Base-by-base conservation (phyloP, 1,140 invertebrate genomes). In the Triops cancriformis region DNA sequence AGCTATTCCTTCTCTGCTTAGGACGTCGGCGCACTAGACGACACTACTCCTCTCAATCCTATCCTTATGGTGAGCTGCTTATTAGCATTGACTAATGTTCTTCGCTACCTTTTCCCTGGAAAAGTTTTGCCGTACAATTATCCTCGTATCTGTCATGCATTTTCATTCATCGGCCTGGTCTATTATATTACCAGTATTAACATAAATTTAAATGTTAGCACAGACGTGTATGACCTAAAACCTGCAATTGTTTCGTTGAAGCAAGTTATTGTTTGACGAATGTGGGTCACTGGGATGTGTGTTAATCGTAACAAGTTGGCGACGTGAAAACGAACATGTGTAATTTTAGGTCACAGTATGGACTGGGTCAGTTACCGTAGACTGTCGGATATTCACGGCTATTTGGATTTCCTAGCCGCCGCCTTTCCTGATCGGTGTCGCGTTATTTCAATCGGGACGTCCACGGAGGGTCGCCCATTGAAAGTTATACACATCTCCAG, bases 381-480 rank as follows among this genome's bases (percentile, higher is more conserved):
- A 27, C 72, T 81, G 79, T 42, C 84, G 82, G 92, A 92, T 81
- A 92, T 93, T 51, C 83, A 91, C 79, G 88, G 86, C n/a, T 94
- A 91, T 82, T 83, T 93, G 80, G 90, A 93, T 80, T 92, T 92
- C 82, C 83, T 95, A 79, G 89, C 89, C 0, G 84, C 87, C 79
- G 91, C 89, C 0, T 94, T 93, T 85, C 90, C 92, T 0, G 86
- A 81, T 43, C 88, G 51, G 83, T 92, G 42, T 88, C 90, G 88
- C 31, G 85, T 93, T 0, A 86, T 89, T 77, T 89, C 87, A 0
- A 93, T 95, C 76, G 94, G 94, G 9, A 87, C 88, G 79, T 93
- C 93, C 26, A 87, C 88, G 75, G 90, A 94, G 85, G 91, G 91
- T 72, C 86, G 91, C 72, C 89, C 91, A 4, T 84, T 95, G 1